phyloP scores from a whole-genome alignment of 1,140 invertebrate genomes.

The Euura saliciscinereae region DNA sequence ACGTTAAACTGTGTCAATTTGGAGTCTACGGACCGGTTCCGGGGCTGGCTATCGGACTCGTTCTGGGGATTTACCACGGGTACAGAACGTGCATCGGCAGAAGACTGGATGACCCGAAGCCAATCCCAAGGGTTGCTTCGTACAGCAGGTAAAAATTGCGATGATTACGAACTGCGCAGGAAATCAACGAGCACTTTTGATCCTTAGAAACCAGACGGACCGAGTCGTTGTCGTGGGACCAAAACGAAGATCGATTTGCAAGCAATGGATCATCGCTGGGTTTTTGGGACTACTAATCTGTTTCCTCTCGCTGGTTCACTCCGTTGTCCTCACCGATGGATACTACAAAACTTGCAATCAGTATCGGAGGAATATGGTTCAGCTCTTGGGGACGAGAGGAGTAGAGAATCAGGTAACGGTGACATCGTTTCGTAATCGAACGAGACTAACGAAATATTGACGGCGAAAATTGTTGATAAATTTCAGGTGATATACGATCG shows the following conservation, averaged over 20 bases:
- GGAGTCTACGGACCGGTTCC: conserved; percentile 65
- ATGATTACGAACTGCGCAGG: not conserved
- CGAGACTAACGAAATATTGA: conserved; percentile 1
- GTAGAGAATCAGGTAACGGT: conserved; percentile 45
- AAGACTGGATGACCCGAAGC: conserved; percentile 44
- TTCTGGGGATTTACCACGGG: conserved; percentile 68
- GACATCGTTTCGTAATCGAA: not conserved
- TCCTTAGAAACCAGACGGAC: conserved; percentile 60
- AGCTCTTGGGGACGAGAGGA: conserved; percentile 49
- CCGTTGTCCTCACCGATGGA: conserved; percentile 68
- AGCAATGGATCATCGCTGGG: conserved; percentile 66
- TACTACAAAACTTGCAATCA: conserved; percentile 71
- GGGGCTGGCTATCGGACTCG: conserved; percentile 60
- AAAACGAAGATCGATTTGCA: conserved; percentile 58
- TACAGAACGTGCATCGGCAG: conserved; percentile 69
- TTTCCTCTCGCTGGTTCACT: conserved; percentile 66
- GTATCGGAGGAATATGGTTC: conserved; percentile 65
- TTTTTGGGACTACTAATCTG: conserved; percentile 64
- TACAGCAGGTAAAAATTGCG: conserved; percentile 29
- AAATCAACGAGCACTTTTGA: conserved; percentile 18
- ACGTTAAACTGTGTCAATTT: conserved; percentile 67
- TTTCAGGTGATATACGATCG: conserved; percentile 68
- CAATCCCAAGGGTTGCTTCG: conserved; percentile 26
- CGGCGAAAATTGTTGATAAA: not conserved
- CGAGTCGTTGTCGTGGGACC: conserved; percentile 62